phyloP scores from a whole-genome alignment of 2,113 vertebrate genomes.

The Archocentrus centrarchus region DNA sequence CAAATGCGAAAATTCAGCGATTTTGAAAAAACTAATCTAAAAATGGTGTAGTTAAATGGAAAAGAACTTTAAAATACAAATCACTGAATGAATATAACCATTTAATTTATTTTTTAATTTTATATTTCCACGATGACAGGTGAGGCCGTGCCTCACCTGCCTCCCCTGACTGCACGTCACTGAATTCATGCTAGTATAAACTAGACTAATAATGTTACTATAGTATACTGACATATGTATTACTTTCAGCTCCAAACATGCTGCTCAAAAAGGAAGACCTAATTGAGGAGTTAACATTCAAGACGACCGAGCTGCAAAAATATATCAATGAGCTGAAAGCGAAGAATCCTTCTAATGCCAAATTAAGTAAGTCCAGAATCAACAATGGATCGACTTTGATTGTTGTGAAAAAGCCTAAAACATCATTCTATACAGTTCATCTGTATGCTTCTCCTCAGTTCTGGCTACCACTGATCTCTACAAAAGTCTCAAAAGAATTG shows the following conservation, averaged over 20 bases:
- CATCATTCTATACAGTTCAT: not conserved
- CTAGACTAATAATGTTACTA: not conserved
- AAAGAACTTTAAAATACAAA: no score
- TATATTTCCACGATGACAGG: no score
- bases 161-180: no score
- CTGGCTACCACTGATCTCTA: slow-evolving; percentile 12
- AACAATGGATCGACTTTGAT: not conserved
- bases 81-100: no score
- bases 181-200: not conserved
- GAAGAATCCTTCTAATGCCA: not conserved
- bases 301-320: not conserved
- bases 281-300: slow-evolving; percentile 7
- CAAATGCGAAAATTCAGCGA: no score
- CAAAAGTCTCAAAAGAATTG: slow-evolving; percentile 4
- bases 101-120: no score
- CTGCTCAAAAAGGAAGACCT: not conserved
- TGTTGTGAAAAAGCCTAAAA: not conserved
- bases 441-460: slow-evolving; percentile 9
- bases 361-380: slow-evolving; percentile 30
- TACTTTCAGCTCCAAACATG: not conserved
- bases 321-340: slow-evolving; percentile 2
- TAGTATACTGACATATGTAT: not conserved
- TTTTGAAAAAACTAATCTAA: no score
- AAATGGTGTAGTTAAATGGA: no score
- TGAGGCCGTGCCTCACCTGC: no score